Evolutionary conservation across 2,888 invertebrate species (phyloP).

Genomic region (Pseudococcus jackbeardsleyi): DNA sequence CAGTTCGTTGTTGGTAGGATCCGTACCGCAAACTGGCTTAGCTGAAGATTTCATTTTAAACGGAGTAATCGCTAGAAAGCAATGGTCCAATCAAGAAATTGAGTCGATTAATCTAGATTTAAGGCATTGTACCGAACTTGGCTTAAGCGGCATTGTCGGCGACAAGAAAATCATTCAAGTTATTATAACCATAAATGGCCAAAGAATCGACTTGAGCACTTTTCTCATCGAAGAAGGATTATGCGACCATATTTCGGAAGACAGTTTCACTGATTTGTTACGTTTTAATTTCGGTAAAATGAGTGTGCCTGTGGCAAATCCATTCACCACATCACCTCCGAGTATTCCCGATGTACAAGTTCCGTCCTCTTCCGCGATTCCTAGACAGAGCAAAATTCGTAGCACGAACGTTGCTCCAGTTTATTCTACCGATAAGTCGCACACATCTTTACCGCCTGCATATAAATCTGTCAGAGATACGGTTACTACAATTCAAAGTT

Average conservation of each 20-base stretch:
- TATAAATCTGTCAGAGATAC: neutral
- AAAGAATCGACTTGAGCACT: neutral
- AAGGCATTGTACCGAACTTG: conserved; percentile 3
- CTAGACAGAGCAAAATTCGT: neutral
- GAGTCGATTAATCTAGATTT: neutral
- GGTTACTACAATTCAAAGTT: conserved; percentile 68
- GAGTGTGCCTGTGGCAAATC: neutral
- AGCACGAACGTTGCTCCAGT: neutral
- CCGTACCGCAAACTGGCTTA: neutral
- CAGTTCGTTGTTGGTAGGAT: too few species aligned
- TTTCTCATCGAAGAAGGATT: neutral
- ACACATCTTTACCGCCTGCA: neutral
- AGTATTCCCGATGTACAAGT: neutral
- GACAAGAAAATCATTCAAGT: neutral
- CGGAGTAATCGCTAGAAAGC: neutral
- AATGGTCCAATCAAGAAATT: neutral
- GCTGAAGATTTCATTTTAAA: conserved; percentile 53
- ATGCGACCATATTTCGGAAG: neutral
- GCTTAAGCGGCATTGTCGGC: neutral
- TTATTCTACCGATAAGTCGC: neutral
- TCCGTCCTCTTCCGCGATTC: neutral
- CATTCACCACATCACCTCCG: conserved; percentile 14
- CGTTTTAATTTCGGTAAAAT: neutral
- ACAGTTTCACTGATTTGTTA: neutral
- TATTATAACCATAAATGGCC: neutral